A percentile compares a stretch with the other conserved stretches of the same genome.
Evolutionary conservation across 2,113 vertebrate species (phyloP).

Genomic region (Anser cygnoides): DNA sequence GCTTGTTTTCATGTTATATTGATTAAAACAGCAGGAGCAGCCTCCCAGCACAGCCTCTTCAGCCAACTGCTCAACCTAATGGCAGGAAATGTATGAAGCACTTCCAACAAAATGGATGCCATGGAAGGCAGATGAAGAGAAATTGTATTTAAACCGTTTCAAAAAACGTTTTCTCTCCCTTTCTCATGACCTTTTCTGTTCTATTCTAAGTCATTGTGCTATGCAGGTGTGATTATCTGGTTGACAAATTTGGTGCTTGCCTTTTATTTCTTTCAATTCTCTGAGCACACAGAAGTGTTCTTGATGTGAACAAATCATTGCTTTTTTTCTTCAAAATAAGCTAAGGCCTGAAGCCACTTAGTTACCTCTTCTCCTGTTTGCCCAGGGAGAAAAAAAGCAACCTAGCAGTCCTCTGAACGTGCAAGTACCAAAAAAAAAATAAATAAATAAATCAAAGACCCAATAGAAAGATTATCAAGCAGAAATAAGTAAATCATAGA

Average conservation of each 20-base stretch:
- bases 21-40: conserved; percentile 11
- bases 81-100: not conserved
- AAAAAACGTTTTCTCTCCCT: not conserved
- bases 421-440: not conserved
- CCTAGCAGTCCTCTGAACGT: not conserved
- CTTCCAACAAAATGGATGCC: not conserved
- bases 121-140: not conserved
- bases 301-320: not conserved
- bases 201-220: not conserved
- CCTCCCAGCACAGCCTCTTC: not conserved
- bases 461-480: not conserved
- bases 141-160: not conserved
- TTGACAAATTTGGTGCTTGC: not conserved
- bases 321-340: not conserved
- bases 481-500: not conserved
- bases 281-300: not conserved
- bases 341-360: not conserved
- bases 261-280: not conserved
- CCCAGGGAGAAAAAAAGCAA: not conserved
- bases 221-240: not conserved
- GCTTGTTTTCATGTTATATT: conserved; percentile 6
- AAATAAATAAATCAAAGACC: not conserved
- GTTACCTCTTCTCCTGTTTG: not conserved
- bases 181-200: not conserved
- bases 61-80: not conserved